Conservation (phyloP, 2,888 invertebrate species). For the Tetranychus truncatus region DNA sequence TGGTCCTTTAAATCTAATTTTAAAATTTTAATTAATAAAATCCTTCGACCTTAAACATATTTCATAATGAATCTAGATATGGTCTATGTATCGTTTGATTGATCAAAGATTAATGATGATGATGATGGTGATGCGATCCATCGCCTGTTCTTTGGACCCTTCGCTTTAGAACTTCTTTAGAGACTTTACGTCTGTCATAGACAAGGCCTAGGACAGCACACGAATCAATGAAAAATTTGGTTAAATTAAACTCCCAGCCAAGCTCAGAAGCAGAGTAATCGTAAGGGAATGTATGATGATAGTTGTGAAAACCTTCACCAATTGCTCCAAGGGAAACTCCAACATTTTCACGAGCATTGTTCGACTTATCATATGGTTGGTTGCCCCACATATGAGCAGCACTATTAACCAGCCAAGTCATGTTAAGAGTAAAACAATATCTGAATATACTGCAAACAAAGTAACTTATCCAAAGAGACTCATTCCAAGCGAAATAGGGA, state of each 20-base stretch:
- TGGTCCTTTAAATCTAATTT: too few relatives aligned
- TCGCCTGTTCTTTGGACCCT: conserved; percentile 40
- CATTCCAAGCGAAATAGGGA: conserved; percentile 67
- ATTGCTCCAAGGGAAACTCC: conserved; percentile 32
- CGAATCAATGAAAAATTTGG: conserved; percentile 34
- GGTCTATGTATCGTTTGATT: too few relatives aligned
- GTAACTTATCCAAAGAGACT: conserved; percentile 55
- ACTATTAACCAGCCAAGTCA: conserved; percentile 85
- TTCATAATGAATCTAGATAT: too few relatives aligned
- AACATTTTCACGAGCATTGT: conserved; percentile 34
- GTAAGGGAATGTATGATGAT: conserved; percentile 36
- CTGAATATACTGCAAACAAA: conserved; percentile 59
- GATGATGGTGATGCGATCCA: not conserved
- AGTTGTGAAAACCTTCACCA: conserved; percentile 29
- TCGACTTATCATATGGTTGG: conserved; percentile 66
- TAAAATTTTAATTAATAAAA: too few relatives aligned
- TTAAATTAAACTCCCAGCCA: conserved; percentile 33
- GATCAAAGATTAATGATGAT: not conserved
- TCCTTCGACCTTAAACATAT: too few relatives aligned
- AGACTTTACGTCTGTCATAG: conserved; percentile 32
- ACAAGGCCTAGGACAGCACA: conserved; percentile 33
- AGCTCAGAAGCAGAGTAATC: conserved; percentile 35
- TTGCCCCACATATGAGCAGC: conserved; percentile 85
- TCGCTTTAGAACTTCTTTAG: conserved; percentile 29
- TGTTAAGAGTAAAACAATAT: conserved; percentile 65